phyloP scores from a whole-genome alignment of 2,113 vertebrate genomes.

The Coryphaenoides rupestris region DNA sequence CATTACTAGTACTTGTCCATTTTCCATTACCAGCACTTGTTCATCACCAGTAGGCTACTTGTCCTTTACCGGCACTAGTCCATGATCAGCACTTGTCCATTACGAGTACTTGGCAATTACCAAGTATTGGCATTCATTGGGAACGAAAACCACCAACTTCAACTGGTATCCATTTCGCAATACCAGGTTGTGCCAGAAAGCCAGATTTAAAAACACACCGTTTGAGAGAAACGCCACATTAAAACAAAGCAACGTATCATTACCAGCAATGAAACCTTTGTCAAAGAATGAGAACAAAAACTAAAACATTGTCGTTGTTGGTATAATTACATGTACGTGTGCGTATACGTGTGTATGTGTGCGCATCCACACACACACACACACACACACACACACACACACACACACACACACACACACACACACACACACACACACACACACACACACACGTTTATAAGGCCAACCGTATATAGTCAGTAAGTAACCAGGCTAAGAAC shows the following conservation, averaged over 20 bases:
- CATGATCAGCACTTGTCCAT: too few species aligned
- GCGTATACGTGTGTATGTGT: slow-evolving; percentile 7
- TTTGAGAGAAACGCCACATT: slow-evolving; percentile 33
- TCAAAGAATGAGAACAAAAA: slow-evolving; percentile 31
- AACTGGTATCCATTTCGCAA: slow-evolving; percentile 34
- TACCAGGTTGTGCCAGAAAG: slow-evolving; percentile 46
- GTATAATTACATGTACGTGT: slow-evolving; percentile 52
- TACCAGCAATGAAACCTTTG: slow-evolving; percentile 32
- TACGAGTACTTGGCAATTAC: too few species aligned
- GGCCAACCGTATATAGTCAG: too few species aligned
- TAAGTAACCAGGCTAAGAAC: too few species aligned
- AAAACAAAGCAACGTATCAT: slow-evolving; percentile 55
- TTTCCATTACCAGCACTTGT: too few species aligned
- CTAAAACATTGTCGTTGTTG: slow-evolving; percentile 20
- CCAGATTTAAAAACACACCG: slow-evolving; percentile 29
- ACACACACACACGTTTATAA: slow-evolving; percentile 4
- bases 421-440: background rate
- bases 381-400: background rate
- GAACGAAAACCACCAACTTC: background rate
- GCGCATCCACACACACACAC: slow-evolving; percentile 8
- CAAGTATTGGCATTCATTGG: background rate
- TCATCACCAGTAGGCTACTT: too few species aligned
- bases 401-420: slow-evolving; percentile 2
- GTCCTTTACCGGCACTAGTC: too few species aligned
- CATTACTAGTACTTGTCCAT: too few species aligned